Conservation (phyloP, 1,140 invertebrate species). For the Lethrus apterus region DNA sequence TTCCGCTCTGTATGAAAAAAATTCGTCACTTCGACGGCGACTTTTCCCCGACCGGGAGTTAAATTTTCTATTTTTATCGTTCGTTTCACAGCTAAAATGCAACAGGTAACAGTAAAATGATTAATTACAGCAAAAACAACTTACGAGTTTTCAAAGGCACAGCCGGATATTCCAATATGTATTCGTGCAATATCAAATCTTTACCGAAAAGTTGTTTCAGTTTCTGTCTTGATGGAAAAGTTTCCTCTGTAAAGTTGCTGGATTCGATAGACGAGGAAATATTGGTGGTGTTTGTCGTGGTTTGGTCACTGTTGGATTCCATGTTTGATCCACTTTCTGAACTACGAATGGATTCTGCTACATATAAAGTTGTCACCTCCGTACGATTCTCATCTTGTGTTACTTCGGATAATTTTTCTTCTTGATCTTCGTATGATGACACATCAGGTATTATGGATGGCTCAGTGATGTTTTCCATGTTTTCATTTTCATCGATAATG, state of each 20-base stretch:
- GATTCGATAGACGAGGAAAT: background rate
- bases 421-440: too few species aligned
- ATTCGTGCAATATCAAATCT: slow-evolving; percentile 21
- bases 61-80: slow-evolving; percentile 34
- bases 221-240: background rate
- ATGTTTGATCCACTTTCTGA: too few species aligned
- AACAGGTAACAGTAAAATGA: slow-evolving; percentile 1
- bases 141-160: slow-evolving; percentile 20
- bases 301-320: too few species aligned
- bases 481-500: too few species aligned
- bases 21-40: slow-evolving; percentile 20
- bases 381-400: too few species aligned
- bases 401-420: too few species aligned
- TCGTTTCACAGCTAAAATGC: slow-evolving; percentile 25
- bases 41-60: slow-evolving; percentile 26
- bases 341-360: too few species aligned
- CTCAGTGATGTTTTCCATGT: too few species aligned
- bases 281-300: background rate
- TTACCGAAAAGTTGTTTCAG: slow-evolving; percentile 12
- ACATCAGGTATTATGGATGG: too few species aligned
- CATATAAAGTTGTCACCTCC: too few species aligned
- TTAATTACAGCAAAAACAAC: background rate
- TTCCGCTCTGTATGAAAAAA: slow-evolving; percentile 10
- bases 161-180: slow-evolving; percentile 19
- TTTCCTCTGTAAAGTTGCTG: background rate